phyloP scores from a whole-genome alignment of 2,888 invertebrate genomes.

The Drosophila conformis region DNA sequence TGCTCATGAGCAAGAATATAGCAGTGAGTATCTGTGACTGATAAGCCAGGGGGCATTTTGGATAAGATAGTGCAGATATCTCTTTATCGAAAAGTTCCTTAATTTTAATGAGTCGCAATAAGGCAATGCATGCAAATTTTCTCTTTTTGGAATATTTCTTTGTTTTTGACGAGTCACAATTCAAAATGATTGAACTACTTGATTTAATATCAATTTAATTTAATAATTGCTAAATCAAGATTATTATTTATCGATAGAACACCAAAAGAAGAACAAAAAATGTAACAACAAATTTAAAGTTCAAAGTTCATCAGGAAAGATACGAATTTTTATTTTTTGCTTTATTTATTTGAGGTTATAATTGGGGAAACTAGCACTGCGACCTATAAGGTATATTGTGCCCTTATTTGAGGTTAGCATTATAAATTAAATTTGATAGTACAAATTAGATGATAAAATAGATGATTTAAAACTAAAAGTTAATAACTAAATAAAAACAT shows the following conservation, averaged over 20 bases:
- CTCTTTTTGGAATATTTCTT: not conserved
- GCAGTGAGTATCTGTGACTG: constrained; percentile 63
- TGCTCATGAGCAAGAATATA: constrained; percentile 73
- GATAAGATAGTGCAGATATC: not conserved
- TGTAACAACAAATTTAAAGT: fast-evolving
- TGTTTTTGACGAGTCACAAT: not conserved
- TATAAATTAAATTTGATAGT: not conserved
- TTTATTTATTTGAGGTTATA: not conserved
- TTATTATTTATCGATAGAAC: not conserved
- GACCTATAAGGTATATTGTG: no score
- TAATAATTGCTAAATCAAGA: not conserved
- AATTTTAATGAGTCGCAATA: not conserved
- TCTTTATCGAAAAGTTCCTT: not conserved
- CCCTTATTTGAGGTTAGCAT: not conserved
- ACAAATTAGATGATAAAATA: not conserved
- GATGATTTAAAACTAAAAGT: not conserved
- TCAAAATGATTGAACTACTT: not conserved
- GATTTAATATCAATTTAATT: not conserved
- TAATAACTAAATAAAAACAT: not conserved
- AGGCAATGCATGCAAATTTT: not conserved
- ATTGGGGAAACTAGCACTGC: no score
- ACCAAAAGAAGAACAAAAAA: not conserved
- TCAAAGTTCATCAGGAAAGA: not conserved
- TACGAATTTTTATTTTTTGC: not conserved
- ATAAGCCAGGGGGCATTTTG: not conserved